These are phyloP conservation scores for Gonocerus acuteangulatus DNA, from an alignment of 2,888 invertebrate genomes.

Conservation along the genomic window DNA sequence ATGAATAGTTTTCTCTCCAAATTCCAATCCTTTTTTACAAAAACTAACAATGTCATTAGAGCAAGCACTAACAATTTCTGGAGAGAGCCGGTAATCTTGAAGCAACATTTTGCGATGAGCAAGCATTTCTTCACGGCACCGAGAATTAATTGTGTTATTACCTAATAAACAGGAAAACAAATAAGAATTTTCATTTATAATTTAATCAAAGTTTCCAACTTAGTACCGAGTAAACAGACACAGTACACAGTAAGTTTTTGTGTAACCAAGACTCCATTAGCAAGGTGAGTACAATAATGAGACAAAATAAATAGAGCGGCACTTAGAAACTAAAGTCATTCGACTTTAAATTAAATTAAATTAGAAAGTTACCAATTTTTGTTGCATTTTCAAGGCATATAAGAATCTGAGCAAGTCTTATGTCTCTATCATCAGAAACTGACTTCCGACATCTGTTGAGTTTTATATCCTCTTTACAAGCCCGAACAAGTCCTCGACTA, in stretches of 20 bases:
- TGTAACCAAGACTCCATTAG: no score
- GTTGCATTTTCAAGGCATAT: slow-evolving; percentile 79
- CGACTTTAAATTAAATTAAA: no score
- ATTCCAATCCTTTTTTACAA: slow-evolving; percentile 62
- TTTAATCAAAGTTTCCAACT: no score
- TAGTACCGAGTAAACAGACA: no score
- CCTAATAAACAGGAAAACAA: background rate
- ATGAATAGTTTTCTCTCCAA: slow-evolving; percentile 85
- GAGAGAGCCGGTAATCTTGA: slow-evolving; percentile 88
- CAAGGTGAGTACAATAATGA: no score
- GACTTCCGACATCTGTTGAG: slow-evolving; percentile 75
- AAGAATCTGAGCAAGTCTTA: slow-evolving; percentile 80
- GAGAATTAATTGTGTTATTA: background rate
- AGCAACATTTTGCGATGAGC: slow-evolving; percentile 85
- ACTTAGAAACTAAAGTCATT: no score
- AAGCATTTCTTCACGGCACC: slow-evolving; percentile 78
- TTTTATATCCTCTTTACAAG: slow-evolving; percentile 85
- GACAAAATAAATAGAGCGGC: no score
- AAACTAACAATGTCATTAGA: slow-evolving; percentile 70
- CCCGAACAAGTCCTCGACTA: slow-evolving; percentile 76
- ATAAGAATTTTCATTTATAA: background rate
- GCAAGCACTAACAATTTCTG: slow-evolving; percentile 84
- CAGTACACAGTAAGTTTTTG: background rate
- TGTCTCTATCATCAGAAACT: slow-evolving; percentile 72
- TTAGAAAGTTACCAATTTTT: slow-evolving; percentile 55